Percentiles rank a stretch among this genome's conserved stretches.
Evolutionary conservation across 2,113 vertebrate genomes (phyloP).

Genomic region (Panthera uncia): DNA sequence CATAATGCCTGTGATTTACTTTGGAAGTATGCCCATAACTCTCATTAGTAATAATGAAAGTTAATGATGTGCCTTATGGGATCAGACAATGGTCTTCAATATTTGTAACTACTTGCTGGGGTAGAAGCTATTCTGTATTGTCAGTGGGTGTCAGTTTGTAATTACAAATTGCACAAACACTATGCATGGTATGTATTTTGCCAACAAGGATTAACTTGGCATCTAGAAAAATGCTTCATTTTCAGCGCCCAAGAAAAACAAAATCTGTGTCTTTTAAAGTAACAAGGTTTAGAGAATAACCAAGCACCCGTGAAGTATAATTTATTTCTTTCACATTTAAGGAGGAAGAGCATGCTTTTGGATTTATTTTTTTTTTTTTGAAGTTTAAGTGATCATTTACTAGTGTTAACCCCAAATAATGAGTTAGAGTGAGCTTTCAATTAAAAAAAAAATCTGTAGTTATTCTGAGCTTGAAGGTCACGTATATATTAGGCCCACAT

Average conservation of each 20-base stretch:
- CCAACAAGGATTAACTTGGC: constrained; percentile 72
- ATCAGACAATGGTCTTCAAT: constrained; percentile 60
- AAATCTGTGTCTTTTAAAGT: constrained; percentile 71
- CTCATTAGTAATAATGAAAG: constrained; percentile 77
- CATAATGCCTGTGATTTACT: constrained; percentile 61
- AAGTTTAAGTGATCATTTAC: constrained; percentile 47
- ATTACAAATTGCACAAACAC: constrained; percentile 75
- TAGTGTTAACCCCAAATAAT: constrained; percentile 3
- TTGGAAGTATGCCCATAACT: constrained; percentile 72
- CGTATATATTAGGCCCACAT: neutral
- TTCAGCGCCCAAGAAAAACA: constrained; percentile 58
- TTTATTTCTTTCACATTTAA: constrained; percentile 46
- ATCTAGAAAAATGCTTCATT: constrained; percentile 64
- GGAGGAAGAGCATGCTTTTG: neutral
- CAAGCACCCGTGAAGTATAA: constrained; percentile 48
- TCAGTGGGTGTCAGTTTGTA: constrained; percentile 64
- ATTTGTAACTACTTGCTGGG: constrained; percentile 58
- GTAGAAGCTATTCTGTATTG: constrained; percentile 37
- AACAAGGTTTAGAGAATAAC: constrained; percentile 28
- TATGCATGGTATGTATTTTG: constrained; percentile 67
- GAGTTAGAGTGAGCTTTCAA: neutral
- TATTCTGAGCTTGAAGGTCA: constrained; percentile 15
- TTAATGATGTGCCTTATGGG: constrained; percentile 73
- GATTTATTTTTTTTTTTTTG: neutral
- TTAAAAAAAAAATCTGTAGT: neutral